phyloP scores from a whole-genome alignment of 1,140 invertebrate species.

The Nebria ingens region DNA sequence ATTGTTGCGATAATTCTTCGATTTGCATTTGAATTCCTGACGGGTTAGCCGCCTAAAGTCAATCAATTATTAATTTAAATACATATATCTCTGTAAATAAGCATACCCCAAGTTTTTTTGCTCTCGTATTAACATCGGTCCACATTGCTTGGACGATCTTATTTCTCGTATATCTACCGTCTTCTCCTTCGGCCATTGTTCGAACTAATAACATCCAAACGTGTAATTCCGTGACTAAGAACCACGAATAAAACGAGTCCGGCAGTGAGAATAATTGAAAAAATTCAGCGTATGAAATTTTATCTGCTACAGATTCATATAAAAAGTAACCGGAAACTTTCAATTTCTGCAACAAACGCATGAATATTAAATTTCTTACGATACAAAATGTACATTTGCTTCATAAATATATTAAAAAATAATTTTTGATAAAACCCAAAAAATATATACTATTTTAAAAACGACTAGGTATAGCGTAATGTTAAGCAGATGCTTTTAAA shows the following conservation, averaged over 20 bases:
- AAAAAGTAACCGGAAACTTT: slow-evolving; percentile 47
- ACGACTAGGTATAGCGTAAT: too few species aligned
- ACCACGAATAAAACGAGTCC: slow-evolving; percentile 78
- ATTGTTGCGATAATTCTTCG: slow-evolving; percentile 55
- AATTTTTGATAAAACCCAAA: too few species aligned
- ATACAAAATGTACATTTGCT: too few species aligned
- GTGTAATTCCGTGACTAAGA: slow-evolving; percentile 70
- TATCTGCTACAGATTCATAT: slow-evolving; percentile 52
- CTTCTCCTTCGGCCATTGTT: slow-evolving; percentile 62
- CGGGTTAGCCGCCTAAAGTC: slow-evolving; percentile 43
- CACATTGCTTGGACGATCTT: slow-evolving; percentile 66
- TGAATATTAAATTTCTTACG: not conserved
- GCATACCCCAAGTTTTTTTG: slow-evolving; percentile 60
- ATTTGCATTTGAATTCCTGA: slow-evolving; percentile 46
- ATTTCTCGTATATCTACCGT: slow-evolving; percentile 62
- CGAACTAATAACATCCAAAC: slow-evolving; percentile 71
- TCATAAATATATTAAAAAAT: too few species aligned
- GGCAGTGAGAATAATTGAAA: slow-evolving; percentile 56
- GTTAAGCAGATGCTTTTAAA: too few species aligned
- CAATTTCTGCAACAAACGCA: slow-evolving; percentile 39
- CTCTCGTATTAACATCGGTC: slow-evolving; percentile 61
- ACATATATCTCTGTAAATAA: not conserved
- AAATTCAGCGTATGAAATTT: slow-evolving; percentile 47
- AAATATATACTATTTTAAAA: too few species aligned
- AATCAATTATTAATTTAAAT: not conserved